phyloP scores from a whole-genome alignment of 2,113 vertebrate genomes.

The Pristiophorus japonicus region DNA sequence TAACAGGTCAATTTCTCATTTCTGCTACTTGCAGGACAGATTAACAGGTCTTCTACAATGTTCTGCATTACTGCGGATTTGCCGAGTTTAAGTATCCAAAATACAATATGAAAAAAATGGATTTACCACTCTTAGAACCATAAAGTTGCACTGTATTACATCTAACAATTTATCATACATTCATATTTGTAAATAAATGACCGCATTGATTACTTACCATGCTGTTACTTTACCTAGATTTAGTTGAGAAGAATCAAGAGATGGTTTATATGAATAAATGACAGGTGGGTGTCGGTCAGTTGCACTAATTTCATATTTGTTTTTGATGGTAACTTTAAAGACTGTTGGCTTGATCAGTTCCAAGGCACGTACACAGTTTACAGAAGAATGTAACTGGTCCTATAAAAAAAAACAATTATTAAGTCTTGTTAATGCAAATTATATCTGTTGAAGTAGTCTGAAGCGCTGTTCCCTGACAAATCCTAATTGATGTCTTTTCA shows the following conservation, averaged over 20 bases:
- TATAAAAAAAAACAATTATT: background rate
- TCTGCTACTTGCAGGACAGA: too few species aligned
- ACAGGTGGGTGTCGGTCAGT: background rate
- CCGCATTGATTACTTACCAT: slow-evolving; percentile 12
- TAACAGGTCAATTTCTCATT: background rate
- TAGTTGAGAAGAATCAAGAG: background rate
- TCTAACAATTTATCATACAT: background rate
- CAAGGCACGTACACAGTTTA: background rate
- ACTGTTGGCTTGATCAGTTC: slow-evolving; percentile 8
- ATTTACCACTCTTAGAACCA: background rate
- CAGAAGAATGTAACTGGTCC: background rate
- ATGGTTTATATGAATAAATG: background rate
- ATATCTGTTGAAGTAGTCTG: background rate
- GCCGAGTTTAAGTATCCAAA: background rate
- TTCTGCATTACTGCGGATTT: background rate
- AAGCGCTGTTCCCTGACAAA: background rate
- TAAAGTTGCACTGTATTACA: background rate
- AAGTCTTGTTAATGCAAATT: background rate
- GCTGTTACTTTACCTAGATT: background rate
- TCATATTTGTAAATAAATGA: background rate
- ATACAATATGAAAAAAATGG: background rate
- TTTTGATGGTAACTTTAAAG: slow-evolving; percentile 12
- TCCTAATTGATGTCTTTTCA: background rate
- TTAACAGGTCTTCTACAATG: background rate
- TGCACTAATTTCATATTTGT: slow-evolving; percentile 6